Base-by-base conservation (phyloP, 2,797 vertebrate genomes). In the Australoheros facetus region DNA sequence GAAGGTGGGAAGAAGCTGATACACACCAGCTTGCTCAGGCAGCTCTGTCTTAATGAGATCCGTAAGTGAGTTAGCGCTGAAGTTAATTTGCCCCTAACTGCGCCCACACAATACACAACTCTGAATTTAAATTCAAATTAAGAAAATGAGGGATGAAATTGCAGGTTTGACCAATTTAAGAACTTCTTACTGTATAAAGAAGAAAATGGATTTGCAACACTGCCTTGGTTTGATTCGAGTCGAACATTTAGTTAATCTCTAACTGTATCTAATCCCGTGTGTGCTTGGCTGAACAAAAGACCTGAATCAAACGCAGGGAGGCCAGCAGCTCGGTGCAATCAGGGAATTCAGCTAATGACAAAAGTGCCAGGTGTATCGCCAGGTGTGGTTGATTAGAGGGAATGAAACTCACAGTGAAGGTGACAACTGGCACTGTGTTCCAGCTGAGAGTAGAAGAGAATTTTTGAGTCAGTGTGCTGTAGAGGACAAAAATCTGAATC, bases 361-460 rank as follows among this genome's bases (percentile, higher is more conserved):
- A 80, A 85, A 84, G 90, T 88, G 90, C 90, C 94, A 94, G 94
- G 94, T 94, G 94, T 91, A 88, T 82, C 92, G 60, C 92, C 94
- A 93, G 93, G 92, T 94, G 94, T 93, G 93, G 93, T 92, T 94
- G 92, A 94, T 94, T 93, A 93, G 90, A 90, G 83, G 57, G 77
- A 93, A 93, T 77, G 88, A 87, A 87, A 88, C 62, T 80, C 88
- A 79, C 83, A 78, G 93, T 42, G 82, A 92, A 89, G 89, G 90
- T 90, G 92, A 94, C 92, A 92, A 92, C 86, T 37, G 85, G 82
- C 75, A 13, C 71, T 8, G 85, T 1, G 91, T 55, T 92, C 90
- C 86, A 84, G 56, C 89, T 75, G 92, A 86, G 91, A 82, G 74
- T 12, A n/a, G 84, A 75, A 8, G 71, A 64, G 79, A 81, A 54